Evolutionary conservation across 2,797 vertebrate genomes (phyloP).

Genomic region (Lutjanus campechanus): DNA sequence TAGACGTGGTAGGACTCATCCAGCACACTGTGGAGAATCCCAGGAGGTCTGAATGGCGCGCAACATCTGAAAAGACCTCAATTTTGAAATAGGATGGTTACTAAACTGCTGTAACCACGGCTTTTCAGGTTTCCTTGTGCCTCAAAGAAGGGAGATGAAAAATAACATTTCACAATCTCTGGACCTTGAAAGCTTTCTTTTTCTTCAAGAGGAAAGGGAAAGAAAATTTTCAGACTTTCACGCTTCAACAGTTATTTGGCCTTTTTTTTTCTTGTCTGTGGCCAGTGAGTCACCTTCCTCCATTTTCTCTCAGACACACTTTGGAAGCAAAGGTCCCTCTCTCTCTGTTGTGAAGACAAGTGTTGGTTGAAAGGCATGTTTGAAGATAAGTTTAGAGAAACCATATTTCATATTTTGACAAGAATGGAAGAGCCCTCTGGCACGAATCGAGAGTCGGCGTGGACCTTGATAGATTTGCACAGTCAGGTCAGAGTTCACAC

Average conservation of each 20-base stretch:
- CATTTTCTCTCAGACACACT: conserved; percentile 70
- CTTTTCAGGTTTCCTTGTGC: conserved; percentile 80
- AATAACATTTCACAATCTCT: conserved; percentile 83
- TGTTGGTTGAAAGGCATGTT: conserved; percentile 75
- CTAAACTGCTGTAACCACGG: conserved; percentile 82
- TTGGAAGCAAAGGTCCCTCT: conserved; percentile 67
- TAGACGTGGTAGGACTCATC: conserved; percentile 47
- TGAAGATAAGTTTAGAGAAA: conserved; percentile 68
- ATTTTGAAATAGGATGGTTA: conserved; percentile 81
- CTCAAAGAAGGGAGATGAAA: conserved; percentile 76
- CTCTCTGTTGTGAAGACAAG: conserved; percentile 66
- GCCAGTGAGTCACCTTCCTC: conserved; percentile 65
- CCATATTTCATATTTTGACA: conserved; percentile 68
- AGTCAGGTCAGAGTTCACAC: conserved; percentile 54
- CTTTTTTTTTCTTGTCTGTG: conserved; percentile 48
- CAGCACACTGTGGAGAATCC: conserved; percentile 62
- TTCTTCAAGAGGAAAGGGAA: conserved; percentile 68
- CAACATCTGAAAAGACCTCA: conserved; percentile 79
- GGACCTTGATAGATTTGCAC: conserved; percentile 42
- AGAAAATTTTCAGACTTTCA: conserved; percentile 80
- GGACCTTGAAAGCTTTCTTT: conserved; percentile 81
- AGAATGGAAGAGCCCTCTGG: conserved; percentile 37
- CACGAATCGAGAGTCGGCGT: conserved; percentile 22
- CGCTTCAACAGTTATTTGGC: conserved; percentile 77
- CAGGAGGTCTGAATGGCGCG: conserved; percentile 73